These are phyloP conservation scores for Acanthopleura granulata DNA, from an alignment of 2,888 invertebrate species.

Conservation along the genomic window DNA sequence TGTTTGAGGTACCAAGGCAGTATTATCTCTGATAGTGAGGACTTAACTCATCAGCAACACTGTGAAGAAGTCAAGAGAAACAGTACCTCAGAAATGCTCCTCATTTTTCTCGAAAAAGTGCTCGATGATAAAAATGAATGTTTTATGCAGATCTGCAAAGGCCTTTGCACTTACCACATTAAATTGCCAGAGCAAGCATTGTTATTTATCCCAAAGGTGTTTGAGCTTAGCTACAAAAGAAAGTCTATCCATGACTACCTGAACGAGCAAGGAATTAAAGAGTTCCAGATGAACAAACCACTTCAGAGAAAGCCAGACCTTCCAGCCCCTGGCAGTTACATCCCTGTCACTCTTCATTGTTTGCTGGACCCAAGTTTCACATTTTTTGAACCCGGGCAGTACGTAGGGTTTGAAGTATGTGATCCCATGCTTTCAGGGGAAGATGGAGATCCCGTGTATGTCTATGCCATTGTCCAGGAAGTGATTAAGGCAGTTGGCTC, in stretches of 20 bases:
- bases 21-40: background rate
- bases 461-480: constrained; percentile 28
- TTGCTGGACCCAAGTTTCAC: constrained; percentile 34
- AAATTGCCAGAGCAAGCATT: too few species aligned
- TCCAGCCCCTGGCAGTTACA: constrained; percentile 35
- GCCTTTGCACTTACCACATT: too few species aligned
- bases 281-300: background rate
- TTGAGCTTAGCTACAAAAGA: too few species aligned
- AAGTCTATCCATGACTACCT: too few species aligned
- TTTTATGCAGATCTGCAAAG: background rate
- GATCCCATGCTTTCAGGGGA: constrained; percentile 27
- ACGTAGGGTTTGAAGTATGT: constrained; percentile 35
- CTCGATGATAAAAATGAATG: background rate
- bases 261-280: too few species aligned
- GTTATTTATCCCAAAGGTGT: too few species aligned
- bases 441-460: constrained; percentile 16
- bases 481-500: background rate
- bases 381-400: constrained; percentile 32
- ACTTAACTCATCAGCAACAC: background rate
- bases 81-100: constrained; percentile 14
- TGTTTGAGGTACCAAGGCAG: background rate
- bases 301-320: constrained; percentile 15
- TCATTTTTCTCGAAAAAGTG: background rate
- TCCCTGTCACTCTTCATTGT: constrained; percentile 33
- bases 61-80: background rate